Conservation (phyloP, 2,888 invertebrate genomes). For the Neria commutata region DNA sequence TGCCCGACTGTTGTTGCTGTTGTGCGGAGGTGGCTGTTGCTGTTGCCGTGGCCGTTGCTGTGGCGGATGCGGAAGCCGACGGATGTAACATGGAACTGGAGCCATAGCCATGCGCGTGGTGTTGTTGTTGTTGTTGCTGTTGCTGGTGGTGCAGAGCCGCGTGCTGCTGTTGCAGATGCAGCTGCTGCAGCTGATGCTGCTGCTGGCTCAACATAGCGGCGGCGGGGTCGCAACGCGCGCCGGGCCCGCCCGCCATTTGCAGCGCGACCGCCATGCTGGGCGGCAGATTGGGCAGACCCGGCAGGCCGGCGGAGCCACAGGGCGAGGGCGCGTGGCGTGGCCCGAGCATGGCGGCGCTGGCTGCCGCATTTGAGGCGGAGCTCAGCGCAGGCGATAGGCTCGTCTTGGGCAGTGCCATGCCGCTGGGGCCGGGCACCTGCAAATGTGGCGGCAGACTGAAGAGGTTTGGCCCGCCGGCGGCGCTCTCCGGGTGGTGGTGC, state of each 20-base stretch:
- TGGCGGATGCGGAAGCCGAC: conserved; percentile 20
- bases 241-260: conserved; percentile 36
- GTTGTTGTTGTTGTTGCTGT: conserved; percentile 25
- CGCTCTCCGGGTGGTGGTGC: conserved; percentile 47
- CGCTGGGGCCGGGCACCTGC: conserved; percentile 36
- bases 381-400: conserved; percentile 59
- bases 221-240: conserved; percentile 46
- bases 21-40: conserved; percentile 33
- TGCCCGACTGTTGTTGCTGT: conserved; percentile 24
- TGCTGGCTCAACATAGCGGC: conserved; percentile 48
- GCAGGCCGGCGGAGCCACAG: conserved; percentile 44
- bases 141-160: conserved; percentile 47
- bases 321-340: conserved; percentile 52
- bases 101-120: conserved; percentile 16
- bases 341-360: conserved; percentile 34
- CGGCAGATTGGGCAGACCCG: conserved; percentile 39
- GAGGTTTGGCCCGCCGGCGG: conserved; percentile 57
- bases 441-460: conserved; percentile 58
- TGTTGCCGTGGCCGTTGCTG: conserved; percentile 21
- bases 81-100: conserved; percentile 18
- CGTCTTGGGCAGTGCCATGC: conserved; percentile 54
- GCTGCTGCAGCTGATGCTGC: conserved; percentile 47
- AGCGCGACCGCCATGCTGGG: conserved; percentile 56
- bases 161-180: conserved; percentile 49
- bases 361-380: conserved; percentile 55